These are phyloP conservation scores for Cosmopolites sordidus DNA, from an alignment of 2,888 invertebrate genomes.

Conservation along the genomic window DNA sequence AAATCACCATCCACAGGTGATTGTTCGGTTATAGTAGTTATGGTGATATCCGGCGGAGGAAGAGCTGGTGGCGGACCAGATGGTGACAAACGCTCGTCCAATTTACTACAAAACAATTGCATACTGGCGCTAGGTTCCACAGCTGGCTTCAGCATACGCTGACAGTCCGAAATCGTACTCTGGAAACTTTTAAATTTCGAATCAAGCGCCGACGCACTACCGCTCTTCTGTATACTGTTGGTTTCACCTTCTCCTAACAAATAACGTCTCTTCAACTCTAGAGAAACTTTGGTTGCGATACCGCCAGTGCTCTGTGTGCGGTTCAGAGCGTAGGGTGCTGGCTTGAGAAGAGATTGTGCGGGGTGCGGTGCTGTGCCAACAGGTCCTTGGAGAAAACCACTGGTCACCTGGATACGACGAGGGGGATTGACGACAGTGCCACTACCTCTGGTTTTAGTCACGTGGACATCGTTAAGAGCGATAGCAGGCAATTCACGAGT, in stretches of 20 bases:
- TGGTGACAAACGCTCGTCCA: conserved; percentile 44
- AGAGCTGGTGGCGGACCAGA: conserved; percentile 25
- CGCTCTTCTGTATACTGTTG: conserved; percentile 73
- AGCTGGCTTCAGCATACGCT: conserved; percentile 78
- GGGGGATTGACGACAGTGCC: conserved; percentile 35
- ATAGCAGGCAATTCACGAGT: conserved; percentile 73
- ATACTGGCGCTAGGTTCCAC: conserved; percentile 60
- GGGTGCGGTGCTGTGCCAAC: conserved; percentile 39
- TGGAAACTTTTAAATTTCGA: conserved; percentile 80
- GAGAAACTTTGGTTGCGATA: conserved; percentile 79
- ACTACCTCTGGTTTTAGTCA: conserved; percentile 53
- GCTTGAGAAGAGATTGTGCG: neutral
- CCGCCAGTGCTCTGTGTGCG: conserved; percentile 84
- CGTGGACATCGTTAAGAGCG: conserved; percentile 62
- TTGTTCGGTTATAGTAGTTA: conserved; percentile 16
- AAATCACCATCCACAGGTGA: conserved; percentile 7
- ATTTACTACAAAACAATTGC: conserved; percentile 60
- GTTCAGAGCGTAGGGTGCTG: conserved; percentile 60
- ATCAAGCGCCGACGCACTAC: conserved; percentile 78
- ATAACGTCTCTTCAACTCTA: conserved; percentile 82
- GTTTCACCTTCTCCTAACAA: conserved; percentile 67
- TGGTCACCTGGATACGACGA: conserved; percentile 36
- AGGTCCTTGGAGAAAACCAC: conserved; percentile 49
- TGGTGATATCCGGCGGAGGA: conserved; percentile 28
- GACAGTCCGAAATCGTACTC: conserved; percentile 82